Evolutionary conservation across 2,888 invertebrate species (phyloP).

Genomic region (Theodoxus fluviatilis): DNA sequence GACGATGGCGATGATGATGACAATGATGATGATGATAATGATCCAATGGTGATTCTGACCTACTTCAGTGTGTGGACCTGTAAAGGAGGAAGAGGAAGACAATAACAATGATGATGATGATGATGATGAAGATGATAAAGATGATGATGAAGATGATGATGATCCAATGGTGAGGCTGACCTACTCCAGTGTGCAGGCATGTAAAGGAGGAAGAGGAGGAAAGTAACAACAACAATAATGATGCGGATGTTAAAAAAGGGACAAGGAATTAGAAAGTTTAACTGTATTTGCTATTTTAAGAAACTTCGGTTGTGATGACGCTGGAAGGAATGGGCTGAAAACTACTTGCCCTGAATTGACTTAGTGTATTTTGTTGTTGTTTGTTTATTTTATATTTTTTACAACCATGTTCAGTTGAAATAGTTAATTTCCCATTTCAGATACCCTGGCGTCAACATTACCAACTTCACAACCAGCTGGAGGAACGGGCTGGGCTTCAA

Average conservation of each 20-base stretch:
- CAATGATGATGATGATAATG: too few relatives aligned
- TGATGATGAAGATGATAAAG: background rate
- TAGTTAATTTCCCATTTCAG: conserved; percentile 41
- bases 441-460: conserved; percentile 67
- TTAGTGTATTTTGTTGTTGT: background rate
- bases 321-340: background rate
- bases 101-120: background rate
- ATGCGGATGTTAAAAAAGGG: background rate
- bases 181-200: too few relatives aligned
- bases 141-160: too few relatives aligned
- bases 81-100: background rate
- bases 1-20: too few relatives aligned
- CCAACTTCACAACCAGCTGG: conserved; percentile 81
- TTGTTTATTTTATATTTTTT: background rate
- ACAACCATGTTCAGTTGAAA: background rate
- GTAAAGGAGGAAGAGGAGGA: too few relatives aligned
- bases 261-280: too few relatives aligned
- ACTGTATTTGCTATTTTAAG: background rate
- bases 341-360: background rate
- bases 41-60: too few relatives aligned
- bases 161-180: too few relatives aligned
- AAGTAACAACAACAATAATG: background rate
- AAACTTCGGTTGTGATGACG: background rate
- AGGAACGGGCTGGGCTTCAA: conserved; percentile 96
- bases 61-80: too few relatives aligned